Base-by-base conservation (phyloP, 2,888 invertebrate species). In the Syritta pipiens region DNA sequence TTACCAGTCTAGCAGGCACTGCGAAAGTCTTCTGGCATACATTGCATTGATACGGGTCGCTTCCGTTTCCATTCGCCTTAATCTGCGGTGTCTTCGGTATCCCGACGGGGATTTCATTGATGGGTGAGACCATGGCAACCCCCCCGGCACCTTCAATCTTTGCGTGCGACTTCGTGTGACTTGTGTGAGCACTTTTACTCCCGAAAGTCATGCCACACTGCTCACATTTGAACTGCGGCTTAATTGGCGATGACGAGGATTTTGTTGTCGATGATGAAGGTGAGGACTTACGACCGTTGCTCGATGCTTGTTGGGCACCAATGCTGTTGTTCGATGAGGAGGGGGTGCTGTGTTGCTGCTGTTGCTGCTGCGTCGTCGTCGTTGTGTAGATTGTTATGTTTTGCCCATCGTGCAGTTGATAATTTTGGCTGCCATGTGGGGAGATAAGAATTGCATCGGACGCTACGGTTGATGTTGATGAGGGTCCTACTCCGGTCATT, bases 11-110 rank as follows among this genome's bases (percentile, higher is more conserved):
- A 59, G 96, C 96, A 20, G 96, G 96, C 55, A 96, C 96, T 37
- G 96, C 95, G 87, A 96, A 97, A 9, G 96, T 96, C 88, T 96
- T 96, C 84, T 95, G 93, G 88, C 96, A 97, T 83, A 96, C 95
- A 89, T 96, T 95, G 89, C 96, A 96, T 82, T 94, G 93, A 89
- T 96, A 96, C 17, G 95, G 95, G 89, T 96, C 96, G 22, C 89
- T 89, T 14, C 88, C 87, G 75, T 83, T 86, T 28, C 84, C 82
- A 82, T 84, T 83, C 30, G 86, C 84, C 81, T 86, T 86, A 9
- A 87, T 85, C 74, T 85, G 86, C 26, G 88, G 87, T 55, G 86
- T 85, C 81, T 87, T 89, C 83, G 85, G 87, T 79, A 86, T 85
- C 77, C 84, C 86, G 74, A 51, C 88, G 86, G 14, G 87, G 82